These are phyloP conservation scores for Platalea minor DNA, from an alignment of 2,797 vertebrate genomes.

Conservation along the genomic window DNA sequence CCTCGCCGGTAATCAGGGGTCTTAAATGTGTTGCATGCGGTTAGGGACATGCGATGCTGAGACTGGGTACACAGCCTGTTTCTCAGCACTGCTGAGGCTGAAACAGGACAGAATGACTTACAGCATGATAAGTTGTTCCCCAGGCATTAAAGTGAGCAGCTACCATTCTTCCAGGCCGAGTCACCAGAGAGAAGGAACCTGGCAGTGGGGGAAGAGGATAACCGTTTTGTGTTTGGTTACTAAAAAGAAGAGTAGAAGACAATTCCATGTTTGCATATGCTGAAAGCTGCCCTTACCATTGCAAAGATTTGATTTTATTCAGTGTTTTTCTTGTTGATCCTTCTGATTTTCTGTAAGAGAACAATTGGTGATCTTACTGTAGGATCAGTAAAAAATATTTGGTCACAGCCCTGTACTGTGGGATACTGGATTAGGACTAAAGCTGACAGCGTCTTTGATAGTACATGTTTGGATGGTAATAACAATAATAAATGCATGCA, in stretches of 20 bases:
- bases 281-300: background rate
- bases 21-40: fast-evolving
- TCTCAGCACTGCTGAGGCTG: background rate
- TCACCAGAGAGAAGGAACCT: background rate
- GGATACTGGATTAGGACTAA: background rate
- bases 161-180: background rate
- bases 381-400: background rate
- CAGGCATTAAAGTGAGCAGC: background rate
- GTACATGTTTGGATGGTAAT: background rate
- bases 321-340: background rate
- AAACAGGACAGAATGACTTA: background rate
- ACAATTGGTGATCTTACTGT: background rate
- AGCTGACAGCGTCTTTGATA: background rate
- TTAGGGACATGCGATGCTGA: background rate
- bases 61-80: background rate
- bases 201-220: background rate
- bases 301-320: background rate
- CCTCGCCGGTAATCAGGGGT: background rate
- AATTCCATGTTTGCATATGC: background rate
- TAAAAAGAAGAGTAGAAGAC: background rate
- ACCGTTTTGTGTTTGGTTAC: background rate
- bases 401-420: background rate
- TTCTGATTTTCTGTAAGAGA: background rate
- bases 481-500: background rate
- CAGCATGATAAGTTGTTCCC: background rate